Conservation (phyloP, 2,888 invertebrate species). For the Orchesellides sinensis region DNA sequence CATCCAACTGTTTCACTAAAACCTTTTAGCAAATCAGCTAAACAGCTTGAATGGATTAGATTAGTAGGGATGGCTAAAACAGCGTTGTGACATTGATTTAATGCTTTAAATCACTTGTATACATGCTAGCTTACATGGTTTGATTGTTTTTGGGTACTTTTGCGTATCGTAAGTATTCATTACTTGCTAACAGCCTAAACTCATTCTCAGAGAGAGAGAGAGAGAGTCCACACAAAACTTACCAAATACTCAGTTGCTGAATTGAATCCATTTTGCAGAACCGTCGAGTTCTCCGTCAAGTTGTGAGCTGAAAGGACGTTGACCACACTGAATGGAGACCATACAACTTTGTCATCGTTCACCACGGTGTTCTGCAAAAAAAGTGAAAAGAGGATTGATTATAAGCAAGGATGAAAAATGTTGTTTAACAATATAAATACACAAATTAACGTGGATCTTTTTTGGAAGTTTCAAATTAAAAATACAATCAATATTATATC, state of each 20-base stretch:
- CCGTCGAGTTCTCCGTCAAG: conserved; percentile 52
- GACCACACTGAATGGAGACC: conserved; percentile 73
- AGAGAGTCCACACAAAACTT: conserved; percentile 3
- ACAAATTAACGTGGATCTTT: too few relatives aligned
- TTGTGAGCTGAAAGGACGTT: conserved; percentile 69
- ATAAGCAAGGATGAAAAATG: too few relatives aligned
- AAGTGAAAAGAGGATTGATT: conserved; percentile 16
- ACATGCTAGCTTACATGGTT: not conserved
- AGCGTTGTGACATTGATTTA: conserved; percentile 54
- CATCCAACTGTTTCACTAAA: conserved; percentile 2
- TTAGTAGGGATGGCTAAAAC: conserved; percentile 1
- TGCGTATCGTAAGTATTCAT: not conserved
- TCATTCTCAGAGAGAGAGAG: conserved; percentile 1
- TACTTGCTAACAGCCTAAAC: not conserved
- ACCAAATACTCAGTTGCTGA: conserved; percentile 68
- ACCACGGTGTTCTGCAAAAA: conserved; percentile 68
- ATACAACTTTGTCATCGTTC: conserved; percentile 72
- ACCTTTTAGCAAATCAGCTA: conserved; percentile 11
- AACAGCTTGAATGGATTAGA: conserved; percentile 27
- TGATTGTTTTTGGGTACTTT: not conserved
- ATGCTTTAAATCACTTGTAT: conserved; percentile 30
- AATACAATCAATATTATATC: too few relatives aligned
- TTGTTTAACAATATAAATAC: too few relatives aligned
- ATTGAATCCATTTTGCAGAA: conserved; percentile 66
- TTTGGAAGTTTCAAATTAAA: too few relatives aligned